A percentile compares a stretch with the other conserved stretches of the same genome.
Conservation (phyloP, 2,888 invertebrate genomes). For the Mimas tiliae region DNA sequence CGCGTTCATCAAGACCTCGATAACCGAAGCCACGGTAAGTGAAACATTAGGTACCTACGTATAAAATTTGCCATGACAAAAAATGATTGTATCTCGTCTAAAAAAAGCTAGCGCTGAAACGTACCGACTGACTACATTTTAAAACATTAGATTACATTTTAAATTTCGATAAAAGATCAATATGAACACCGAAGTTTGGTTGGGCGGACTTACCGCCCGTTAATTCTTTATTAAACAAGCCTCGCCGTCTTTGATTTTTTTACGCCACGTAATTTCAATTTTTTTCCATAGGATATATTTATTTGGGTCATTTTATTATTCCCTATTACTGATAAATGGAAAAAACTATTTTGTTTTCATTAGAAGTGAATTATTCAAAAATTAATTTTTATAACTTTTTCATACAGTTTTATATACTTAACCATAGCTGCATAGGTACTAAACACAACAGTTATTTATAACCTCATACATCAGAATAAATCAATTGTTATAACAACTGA, state of each 20-base stretch:
- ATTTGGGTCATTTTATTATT: neutral
- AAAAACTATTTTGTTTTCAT: neutral
- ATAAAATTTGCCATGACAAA: conserved; percentile 48
- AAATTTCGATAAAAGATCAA: conserved; percentile 24
- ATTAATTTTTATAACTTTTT: too few relatives aligned
- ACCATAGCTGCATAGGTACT: too few relatives aligned
- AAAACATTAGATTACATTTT: conserved; percentile 23
- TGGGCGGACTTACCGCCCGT: conserved; percentile 13
- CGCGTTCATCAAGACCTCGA: neutral
- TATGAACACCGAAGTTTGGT: conserved; percentile 40
- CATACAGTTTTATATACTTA: too few relatives aligned
- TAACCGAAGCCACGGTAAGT: conserved; percentile 71
- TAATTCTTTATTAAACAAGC: conserved; percentile 11
- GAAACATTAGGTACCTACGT: conserved; percentile 35
- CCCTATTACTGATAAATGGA: neutral
- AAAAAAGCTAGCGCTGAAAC: conserved; percentile 65
- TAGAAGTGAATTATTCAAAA: too few relatives aligned
- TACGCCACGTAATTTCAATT: neutral
- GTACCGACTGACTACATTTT: conserved; percentile 39
- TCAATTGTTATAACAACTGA: too few relatives aligned
- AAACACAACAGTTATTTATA: too few relatives aligned
- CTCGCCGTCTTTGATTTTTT: neutral
- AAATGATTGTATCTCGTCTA: conserved; percentile 38
- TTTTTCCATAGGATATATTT: neutral
- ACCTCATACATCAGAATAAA: too few relatives aligned